Evolutionary conservation across 2,888 invertebrate species (phyloP).

Genomic region (Coelinius sp.): DNA sequence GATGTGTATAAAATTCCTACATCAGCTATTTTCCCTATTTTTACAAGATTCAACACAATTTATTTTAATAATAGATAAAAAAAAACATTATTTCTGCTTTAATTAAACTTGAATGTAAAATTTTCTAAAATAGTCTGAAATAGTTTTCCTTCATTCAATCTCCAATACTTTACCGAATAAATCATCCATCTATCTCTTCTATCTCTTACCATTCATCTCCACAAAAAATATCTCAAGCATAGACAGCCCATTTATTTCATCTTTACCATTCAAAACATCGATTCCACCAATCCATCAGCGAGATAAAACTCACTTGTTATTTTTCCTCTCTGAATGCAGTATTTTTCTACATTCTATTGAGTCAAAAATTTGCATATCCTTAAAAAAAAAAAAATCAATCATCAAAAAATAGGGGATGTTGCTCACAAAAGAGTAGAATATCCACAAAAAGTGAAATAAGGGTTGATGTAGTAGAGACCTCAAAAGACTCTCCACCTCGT

Average conservation of each 20-base stretch:
- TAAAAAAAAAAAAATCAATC: neutral
- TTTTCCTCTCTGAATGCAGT: neutral
- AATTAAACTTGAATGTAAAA: neutral
- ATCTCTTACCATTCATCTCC: constrained; percentile 16
- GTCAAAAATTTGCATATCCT: neutral
- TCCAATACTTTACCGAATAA: neutral
- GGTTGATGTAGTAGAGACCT: neutral
- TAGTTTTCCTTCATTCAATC: too few species aligned
- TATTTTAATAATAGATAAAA: neutral
- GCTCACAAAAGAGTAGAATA: neutral
- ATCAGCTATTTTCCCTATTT: neutral
- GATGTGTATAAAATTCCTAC: constrained; percentile 45
- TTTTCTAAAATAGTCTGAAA: too few species aligned
- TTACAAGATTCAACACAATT: neutral
- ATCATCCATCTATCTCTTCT: neutral
- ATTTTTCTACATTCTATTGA: neutral
- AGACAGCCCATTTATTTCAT: neutral
- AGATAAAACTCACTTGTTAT: neutral
- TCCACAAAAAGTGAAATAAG: neutral
- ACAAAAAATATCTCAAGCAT: constrained; percentile 13
- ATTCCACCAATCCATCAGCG: neutral
- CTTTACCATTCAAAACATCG: neutral
- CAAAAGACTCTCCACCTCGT: neutral
- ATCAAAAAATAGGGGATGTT: neutral
- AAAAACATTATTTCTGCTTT: neutral